Evolutionary conservation across 2,888 invertebrate genomes (phyloP).

Genomic region (Aelia acuminata): DNA sequence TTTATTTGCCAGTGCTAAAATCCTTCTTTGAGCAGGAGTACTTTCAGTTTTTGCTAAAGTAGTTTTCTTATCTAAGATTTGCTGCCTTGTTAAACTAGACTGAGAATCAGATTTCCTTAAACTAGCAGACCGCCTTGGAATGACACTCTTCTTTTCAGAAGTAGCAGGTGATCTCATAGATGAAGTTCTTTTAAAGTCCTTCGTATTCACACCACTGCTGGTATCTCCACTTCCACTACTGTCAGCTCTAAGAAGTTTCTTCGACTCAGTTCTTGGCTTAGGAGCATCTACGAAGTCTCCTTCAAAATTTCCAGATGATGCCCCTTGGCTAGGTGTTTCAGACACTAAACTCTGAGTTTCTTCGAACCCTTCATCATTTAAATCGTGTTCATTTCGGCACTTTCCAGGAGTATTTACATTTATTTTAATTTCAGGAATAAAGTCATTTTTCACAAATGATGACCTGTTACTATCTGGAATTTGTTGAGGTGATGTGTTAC

Average conservation of each 20-base stretch:
- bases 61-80: conserved; percentile 46
- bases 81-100: conserved; percentile 65
- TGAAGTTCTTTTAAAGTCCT: conserved; percentile 67
- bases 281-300: conserved; percentile 75
- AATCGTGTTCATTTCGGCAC: conserved; percentile 76
- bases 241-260: conserved; percentile 68
- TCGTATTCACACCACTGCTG: conserved; percentile 68
- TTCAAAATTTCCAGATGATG: conserved; percentile 80
- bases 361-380: conserved; percentile 91
- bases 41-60: conserved; percentile 55
- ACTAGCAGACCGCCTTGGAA: conserved; percentile 70
- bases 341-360: conserved; percentile 91
- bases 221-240: conserved; percentile 72
- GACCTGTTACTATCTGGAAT: conserved; percentile 50
- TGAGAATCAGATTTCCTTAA: conserved; percentile 69
- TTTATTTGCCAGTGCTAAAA: conserved; percentile 64
- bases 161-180: conserved; percentile 65
- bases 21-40: conserved; percentile 61
- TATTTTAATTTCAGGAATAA: conserved; percentile 71
- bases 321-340: conserved; percentile 88
- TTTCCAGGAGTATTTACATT: conserved; percentile 70
- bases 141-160: conserved; percentile 68
- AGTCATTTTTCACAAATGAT: conserved; percentile 66
- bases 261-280: conserved; percentile 70
- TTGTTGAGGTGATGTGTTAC: conserved; percentile 21